Conservation (phyloP, 2,113 vertebrate genomes). For the Thamnophis sirtalis region DNA sequence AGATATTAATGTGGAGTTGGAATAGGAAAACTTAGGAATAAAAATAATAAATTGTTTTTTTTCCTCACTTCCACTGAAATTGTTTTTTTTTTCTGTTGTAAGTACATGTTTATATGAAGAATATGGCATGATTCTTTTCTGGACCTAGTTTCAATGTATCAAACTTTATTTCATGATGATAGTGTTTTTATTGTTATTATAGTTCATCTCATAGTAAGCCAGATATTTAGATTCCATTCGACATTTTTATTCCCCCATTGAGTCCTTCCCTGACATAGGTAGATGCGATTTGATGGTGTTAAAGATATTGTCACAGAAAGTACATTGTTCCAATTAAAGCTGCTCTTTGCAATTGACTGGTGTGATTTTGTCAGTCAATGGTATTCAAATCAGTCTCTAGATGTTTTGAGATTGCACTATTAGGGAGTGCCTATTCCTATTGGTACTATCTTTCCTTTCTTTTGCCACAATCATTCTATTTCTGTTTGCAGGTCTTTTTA, state of each 20-base stretch:
- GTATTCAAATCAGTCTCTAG: background rate
- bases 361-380: background rate
- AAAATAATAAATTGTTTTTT: background rate
- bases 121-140: background rate
- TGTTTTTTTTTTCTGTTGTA: background rate
- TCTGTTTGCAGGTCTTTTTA: background rate
- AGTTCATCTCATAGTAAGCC: background rate
- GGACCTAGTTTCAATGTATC: background rate
- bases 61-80: background rate
- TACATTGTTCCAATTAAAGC: background rate
- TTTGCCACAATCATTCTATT: background rate
- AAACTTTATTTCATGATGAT: background rate
- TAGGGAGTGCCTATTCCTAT: background rate
- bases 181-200: background rate
- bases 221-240: background rate
- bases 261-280: background rate
- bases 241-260: background rate
- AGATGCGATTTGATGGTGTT: background rate
- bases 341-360: background rate
- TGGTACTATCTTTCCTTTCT: background rate
- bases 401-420: background rate
- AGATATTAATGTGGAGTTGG: background rate
- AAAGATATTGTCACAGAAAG: background rate
- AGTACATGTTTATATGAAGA: background rate
- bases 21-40: background rate